Conservation (phyloP, 2,113 vertebrate species). For the Elgaria multicarinata region DNA sequence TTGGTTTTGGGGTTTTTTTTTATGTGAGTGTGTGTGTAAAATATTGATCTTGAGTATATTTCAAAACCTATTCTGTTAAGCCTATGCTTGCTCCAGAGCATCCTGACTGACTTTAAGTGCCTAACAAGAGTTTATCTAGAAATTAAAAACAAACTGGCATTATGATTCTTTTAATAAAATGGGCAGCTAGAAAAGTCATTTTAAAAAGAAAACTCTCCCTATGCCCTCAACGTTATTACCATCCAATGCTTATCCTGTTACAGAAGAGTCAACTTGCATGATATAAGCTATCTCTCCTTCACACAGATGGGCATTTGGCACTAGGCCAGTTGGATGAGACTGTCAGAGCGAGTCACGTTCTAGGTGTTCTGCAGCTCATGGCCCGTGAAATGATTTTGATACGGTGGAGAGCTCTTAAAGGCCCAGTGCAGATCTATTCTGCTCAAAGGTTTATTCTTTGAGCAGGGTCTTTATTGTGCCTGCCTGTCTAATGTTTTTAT, state of each 20-base stretch:
- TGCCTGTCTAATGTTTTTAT: neutral
- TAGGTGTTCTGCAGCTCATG: constrained; percentile 15
- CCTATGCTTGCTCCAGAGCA: neutral
- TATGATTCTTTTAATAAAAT: neutral
- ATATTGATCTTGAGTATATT: neutral
- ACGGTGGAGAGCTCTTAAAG: constrained; percentile 42
- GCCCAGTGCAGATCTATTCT: neutral
- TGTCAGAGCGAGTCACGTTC: neutral
- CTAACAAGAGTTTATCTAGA: fast-evolving
- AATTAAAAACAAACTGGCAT: neutral
- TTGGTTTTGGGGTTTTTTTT: neutral
- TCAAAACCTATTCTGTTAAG: neutral
- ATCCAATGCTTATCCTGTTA: neutral
- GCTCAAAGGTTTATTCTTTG: neutral
- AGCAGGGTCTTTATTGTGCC: neutral
- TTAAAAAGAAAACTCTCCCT: neutral
- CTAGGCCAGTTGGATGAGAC: constrained; percentile 1
- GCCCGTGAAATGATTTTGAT: constrained; percentile 62
- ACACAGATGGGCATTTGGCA: neutral
- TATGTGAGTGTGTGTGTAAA: neutral
- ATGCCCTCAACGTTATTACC: constrained; percentile 7
- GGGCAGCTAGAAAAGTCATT: neutral
- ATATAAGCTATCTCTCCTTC: constrained; percentile 25
- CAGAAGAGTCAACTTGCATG: neutral
- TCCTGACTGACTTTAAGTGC: fast-evolving